These are phyloP conservation scores for Boleophthalmus pectinirostris DNA, from an alignment of 2,113 vertebrate species.

Conservation along the genomic window DNA sequence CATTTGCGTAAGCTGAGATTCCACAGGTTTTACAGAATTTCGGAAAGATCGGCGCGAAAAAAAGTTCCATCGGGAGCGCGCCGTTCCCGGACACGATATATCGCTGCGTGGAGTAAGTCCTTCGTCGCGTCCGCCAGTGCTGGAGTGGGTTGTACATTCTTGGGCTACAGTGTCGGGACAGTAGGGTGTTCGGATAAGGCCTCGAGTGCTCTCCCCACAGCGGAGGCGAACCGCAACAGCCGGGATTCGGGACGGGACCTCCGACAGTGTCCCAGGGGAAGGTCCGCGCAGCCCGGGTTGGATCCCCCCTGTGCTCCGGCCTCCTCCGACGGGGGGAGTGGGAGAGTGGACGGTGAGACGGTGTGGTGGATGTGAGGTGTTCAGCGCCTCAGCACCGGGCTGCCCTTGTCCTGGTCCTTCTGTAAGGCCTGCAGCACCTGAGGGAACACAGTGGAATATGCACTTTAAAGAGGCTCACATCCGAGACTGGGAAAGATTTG, in stretches of 20 bases:
- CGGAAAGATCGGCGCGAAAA: background rate
- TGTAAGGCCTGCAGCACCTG: slow-evolving; percentile 89
- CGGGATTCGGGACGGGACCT: background rate
- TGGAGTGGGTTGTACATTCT: slow-evolving; percentile 56
- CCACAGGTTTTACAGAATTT: background rate
- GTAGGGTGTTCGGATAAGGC: slow-evolving; percentile 54
- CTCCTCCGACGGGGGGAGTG: slow-evolving; percentile 5
- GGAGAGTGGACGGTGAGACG: slow-evolving; percentile 10
- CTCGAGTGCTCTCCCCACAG: slow-evolving; percentile 36
- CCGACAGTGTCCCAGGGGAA: background rate
- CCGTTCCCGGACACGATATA: background rate
- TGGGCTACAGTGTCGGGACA: slow-evolving; percentile 36
- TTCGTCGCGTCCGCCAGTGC: background rate
- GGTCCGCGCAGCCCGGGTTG: background rate
- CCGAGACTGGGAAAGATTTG: too few relatives aligned
- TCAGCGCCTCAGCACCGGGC: slow-evolving; percentile 86
- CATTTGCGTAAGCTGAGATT: background rate
- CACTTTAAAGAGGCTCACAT: too few relatives aligned
- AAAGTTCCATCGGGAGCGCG: background rate
- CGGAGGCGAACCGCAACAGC: slow-evolving; percentile 21
- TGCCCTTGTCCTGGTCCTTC: slow-evolving; percentile 86
- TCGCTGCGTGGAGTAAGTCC: background rate
- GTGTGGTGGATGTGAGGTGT: slow-evolving; percentile 5
- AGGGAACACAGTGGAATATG: slow-evolving; percentile 2
- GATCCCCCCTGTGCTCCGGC: slow-evolving; percentile 3